These are phyloP conservation scores for Psilopogon haemacephalus DNA, from an alignment of 2,113 vertebrate species.

Conservation along the genomic window DNA sequence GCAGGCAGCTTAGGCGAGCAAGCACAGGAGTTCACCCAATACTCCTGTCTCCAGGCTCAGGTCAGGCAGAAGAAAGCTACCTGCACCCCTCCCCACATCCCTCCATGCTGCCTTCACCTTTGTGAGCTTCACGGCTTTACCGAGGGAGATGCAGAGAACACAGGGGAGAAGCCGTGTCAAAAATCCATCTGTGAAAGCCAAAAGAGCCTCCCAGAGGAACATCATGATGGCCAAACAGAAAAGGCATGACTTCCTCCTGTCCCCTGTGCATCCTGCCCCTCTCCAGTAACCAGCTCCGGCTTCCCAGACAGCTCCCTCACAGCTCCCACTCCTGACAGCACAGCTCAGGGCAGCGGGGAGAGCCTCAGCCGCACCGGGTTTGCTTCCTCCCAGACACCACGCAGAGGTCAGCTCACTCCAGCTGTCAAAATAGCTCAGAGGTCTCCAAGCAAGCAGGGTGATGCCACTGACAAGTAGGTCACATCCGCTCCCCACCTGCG, in stretches of 20 bases:
- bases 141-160: background rate
- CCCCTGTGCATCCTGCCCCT: background rate
- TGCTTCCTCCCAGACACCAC: background rate
- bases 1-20: rapidly evolving
- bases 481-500: constrained; percentile 18
- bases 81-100: rapidly evolving
- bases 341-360: background rate
- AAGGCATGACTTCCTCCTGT: background rate
- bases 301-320: background rate
- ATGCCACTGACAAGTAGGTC: constrained; percentile 66
- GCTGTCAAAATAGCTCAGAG: constrained; percentile 34
- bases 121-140: rapidly evolving
- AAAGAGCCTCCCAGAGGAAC: background rate
- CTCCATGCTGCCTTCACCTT: rapidly evolving
- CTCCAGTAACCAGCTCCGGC: rapidly evolving
- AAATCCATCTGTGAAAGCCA: background rate
- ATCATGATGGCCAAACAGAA: background rate
- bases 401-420: background rate
- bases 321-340: rapidly evolving
- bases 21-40: background rate
- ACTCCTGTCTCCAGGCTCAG: rapidly evolving
- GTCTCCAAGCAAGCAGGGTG: background rate
- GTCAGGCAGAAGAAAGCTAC: background rate
- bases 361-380: background rate
- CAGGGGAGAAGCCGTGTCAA: background rate